Evolutionary conservation across 2,113 vertebrate genomes (phyloP), one percentile per base, ranked within the genome.

Genomic region (Lepus timidus): DNA sequence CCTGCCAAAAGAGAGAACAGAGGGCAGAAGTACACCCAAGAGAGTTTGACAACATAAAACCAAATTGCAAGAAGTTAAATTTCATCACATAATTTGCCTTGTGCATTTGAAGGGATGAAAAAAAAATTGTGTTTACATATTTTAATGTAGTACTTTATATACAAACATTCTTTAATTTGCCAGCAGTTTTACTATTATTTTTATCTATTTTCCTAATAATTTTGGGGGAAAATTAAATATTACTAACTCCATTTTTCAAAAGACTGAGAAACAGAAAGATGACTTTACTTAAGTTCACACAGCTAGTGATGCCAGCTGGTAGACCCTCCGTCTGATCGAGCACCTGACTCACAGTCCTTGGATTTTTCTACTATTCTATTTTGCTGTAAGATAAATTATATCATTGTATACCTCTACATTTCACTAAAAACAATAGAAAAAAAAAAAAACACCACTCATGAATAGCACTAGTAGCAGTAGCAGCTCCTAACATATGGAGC

Each of bases 281-380:
- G 49, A 52, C 81, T 65, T 31, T 71, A 62, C 11, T 73, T n/a
- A 70, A 52, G 9, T 4, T 89, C 23, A 93, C 27, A 93, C 0
- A 95, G 9, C 11, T 88, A 62, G 12, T 64, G 39, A 52, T 70
- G 31, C 19, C 11, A 92, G 4, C 29, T 20, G 78, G 64, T 73
- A 74, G 9, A 92, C 82, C 6, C 62, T 91, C 12, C 33, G 8
- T 78, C 7, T 85, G 31, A 58, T 16, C 1, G 55, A 16, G 9
- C 36, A 67, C 49, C 39, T 87, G 58, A 88, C 7, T 93, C 10
- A 29, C 17, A 87, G 76, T 23, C 81, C 65, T 90, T 87, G 61
- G 55, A 36, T 87, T 36, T 90, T 82, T 94, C 49, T 64, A 65
- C 25, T 85, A 52, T 73, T 93, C 39, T 90, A 16, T 33, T 95